A percentile compares a stretch with the other conserved stretches of the same genome.
These are phyloP conservation scores for Semaprochilodus insignis DNA, from an alignment of 2,797 vertebrate genomes.

Conservation along the genomic window DNA sequence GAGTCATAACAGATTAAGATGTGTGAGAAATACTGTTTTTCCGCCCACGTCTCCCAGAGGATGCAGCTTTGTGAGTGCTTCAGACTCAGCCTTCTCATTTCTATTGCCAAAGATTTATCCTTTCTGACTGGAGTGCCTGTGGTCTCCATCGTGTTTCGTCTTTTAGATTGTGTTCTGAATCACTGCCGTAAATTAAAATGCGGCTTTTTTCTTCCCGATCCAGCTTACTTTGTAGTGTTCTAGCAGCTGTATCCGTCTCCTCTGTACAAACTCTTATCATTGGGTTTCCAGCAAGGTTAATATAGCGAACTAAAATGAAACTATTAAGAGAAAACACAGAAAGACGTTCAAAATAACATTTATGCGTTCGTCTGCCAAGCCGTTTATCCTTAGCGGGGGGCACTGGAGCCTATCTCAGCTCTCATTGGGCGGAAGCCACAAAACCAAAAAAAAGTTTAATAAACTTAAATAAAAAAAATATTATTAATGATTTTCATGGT, in stretches of 20 bases:
- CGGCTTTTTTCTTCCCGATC: background rate
- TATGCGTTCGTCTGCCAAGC: too few species aligned
- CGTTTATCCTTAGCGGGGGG: too few species aligned
- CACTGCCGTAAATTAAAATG: constrained; percentile 4
- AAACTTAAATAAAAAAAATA: too few species aligned
- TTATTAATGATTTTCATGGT: background rate
- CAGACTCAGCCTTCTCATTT: background rate
- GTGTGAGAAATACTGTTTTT: constrained; percentile 22
- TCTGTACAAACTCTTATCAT: background rate
- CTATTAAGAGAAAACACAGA: background rate
- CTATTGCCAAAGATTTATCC: constrained; percentile 8
- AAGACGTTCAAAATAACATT: background rate
- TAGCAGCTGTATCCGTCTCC: background rate
- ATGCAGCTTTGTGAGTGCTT: constrained; percentile 18
- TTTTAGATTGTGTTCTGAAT: constrained; percentile 20
- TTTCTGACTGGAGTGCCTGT: constrained; percentile 29
- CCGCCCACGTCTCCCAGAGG: constrained; percentile 22
- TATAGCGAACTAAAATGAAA: background rate
- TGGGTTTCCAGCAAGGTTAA: background rate
- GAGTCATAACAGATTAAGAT: constrained; percentile 27
- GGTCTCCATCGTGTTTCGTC: constrained; percentile 8
- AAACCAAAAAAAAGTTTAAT: background rate
- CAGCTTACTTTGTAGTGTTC: constrained; percentile 3
- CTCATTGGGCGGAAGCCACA: too few species aligned
- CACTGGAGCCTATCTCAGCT: too few species aligned